phyloP scores from a whole-genome alignment of 2,797 vertebrate species.

The Cyprinodon diabolis region DNA sequence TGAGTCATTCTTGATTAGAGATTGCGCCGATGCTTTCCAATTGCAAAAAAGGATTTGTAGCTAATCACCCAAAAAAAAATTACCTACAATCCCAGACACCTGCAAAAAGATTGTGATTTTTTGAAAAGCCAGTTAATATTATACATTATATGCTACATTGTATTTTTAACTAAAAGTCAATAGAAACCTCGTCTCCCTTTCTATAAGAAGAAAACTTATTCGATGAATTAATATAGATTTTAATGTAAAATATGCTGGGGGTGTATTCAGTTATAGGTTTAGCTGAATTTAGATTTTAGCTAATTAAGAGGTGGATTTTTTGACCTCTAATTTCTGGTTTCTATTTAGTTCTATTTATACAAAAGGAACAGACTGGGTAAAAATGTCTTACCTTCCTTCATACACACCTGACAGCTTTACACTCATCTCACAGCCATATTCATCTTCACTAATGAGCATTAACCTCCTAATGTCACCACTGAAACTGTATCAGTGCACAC shows the following conservation, averaged over 20 bases:
- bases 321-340: background rate
- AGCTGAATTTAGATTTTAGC: background rate
- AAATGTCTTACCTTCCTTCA: background rate
- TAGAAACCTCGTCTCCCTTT: background rate
- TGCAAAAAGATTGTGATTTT: too few relatives aligned
- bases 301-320: background rate
- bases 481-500: slow-evolving; percentile 17
- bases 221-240: background rate
- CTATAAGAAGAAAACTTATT: too few relatives aligned
- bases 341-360: background rate
- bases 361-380: background rate
- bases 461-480: slow-evolving; percentile 48
- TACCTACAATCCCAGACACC: too few relatives aligned
- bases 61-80: too few relatives aligned
- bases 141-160: background rate
- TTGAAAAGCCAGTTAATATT: background rate
- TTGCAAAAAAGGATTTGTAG: too few relatives aligned
- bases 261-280: background rate
- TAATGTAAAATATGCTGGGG: background rate
- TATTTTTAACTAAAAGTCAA: background rate
- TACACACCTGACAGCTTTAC: background rate
- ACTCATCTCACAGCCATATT: slow-evolving; percentile 4
- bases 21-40: too few relatives aligned
- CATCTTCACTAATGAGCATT: slow-evolving; percentile 30
- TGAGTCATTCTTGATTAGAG: too few relatives aligned